Conservation (phyloP, 2,797 vertebrate species). For the Gallirallus australis region DNA sequence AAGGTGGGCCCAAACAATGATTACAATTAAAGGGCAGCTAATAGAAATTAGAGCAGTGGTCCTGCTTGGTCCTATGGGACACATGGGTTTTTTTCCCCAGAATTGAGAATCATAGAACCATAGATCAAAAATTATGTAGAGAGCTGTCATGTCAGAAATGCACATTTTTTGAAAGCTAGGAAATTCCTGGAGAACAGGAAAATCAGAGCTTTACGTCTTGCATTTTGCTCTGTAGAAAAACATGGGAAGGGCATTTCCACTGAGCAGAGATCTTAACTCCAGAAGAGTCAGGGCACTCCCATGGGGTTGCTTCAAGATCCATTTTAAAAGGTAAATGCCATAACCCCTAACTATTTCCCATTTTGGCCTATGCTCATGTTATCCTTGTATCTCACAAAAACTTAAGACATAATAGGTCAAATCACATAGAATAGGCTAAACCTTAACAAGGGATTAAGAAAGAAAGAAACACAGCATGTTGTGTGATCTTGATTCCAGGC, state of each 20-base stretch:
- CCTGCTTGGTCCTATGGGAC: accelerated
- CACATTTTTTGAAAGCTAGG: background rate
- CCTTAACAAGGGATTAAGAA: no score
- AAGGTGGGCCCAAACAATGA: background rate
- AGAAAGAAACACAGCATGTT: no score
- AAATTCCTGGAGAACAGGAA: background rate
- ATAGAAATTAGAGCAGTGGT: background rate
- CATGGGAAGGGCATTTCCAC: accelerated
- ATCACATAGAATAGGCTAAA: background rate
- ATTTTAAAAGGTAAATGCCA: background rate
- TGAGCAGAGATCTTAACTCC: background rate
- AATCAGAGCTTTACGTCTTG: background rate
- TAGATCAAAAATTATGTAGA: background rate
- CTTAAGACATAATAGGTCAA: background rate
- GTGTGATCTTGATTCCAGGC: accelerated
- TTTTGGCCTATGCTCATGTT: background rate
- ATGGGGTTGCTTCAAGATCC: background rate
- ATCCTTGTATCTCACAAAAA: background rate
- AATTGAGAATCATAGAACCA: background rate
- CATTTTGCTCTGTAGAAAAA: background rate
- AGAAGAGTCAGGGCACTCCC: background rate
- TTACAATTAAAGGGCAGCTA: background rate
- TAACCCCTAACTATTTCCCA: background rate
- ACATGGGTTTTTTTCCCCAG: accelerated
- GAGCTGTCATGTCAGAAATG: background rate